Percentiles rank a stretch among this genome's conserved stretches.
Conservation (phyloP, 23 tunicate species). For the Ciona savignyi region DNA sequence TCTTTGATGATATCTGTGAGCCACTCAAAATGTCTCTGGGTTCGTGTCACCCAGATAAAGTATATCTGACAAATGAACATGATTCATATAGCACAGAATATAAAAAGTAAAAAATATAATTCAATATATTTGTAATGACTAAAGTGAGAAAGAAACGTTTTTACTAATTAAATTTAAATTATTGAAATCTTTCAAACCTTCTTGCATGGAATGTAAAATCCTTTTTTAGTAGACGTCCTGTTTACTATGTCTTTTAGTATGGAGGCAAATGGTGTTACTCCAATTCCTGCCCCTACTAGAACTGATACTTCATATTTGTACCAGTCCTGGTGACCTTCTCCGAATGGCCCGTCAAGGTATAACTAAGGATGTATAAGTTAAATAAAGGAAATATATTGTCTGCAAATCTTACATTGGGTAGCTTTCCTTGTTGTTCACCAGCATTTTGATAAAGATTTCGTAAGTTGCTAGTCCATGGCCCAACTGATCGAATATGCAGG, state of each 20-base stretch:
- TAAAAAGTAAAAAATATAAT: too few relatives aligned
- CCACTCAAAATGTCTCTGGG: constrained; percentile 97
- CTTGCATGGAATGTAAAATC: constrained; percentile 69
- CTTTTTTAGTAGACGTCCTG: constrained; percentile 30
- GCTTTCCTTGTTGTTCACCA: constrained; percentile 18
- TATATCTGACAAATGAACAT: too few relatives aligned
- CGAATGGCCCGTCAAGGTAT: constrained; percentile 98
- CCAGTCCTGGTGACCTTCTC: constrained; percentile 99
- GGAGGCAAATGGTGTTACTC: constrained; percentile 98
- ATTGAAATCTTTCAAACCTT: too few relatives aligned
- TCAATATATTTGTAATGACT: too few relatives aligned
- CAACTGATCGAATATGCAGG: constrained; percentile 86
- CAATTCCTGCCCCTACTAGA: constrained; percentile 97
- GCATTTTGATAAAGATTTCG: constrained; percentile 56
- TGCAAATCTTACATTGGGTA: constrained; percentile 63
- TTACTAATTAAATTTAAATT: too few relatives aligned
- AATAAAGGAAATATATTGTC: too few relatives aligned
- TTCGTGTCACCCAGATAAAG: constrained; percentile 91
- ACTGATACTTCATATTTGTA: constrained; percentile 93
- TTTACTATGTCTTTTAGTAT: constrained; percentile 88
- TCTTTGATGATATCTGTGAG: constrained; percentile 79
- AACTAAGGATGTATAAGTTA: too few relatives aligned
- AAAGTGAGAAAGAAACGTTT: too few relatives aligned
- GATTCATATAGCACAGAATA: too few relatives aligned
- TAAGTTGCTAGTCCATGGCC: constrained; percentile 95